Base-by-base conservation (phyloP, 1,140 invertebrate genomes). In the Lysiphlebus fabarum region DNA sequence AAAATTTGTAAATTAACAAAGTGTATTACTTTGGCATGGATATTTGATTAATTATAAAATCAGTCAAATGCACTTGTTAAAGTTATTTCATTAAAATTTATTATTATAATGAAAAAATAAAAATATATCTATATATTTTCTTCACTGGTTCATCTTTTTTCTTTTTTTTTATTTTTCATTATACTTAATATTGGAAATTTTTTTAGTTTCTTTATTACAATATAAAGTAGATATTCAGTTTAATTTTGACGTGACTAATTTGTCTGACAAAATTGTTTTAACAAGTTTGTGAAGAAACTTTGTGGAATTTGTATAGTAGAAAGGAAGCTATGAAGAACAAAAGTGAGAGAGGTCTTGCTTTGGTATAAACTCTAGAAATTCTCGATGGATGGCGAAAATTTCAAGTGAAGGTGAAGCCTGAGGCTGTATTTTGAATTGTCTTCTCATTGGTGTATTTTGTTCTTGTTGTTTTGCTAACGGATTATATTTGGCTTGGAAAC, bases 401-500 rank as follows among this genome's bases (percentile, higher is more conserved):
- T 49, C 47, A 10, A 26, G 47, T 8, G 47, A 33, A 49, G 47
- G 26, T 49, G 33, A 33, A 33, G 8, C 47, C 47, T 49, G 26
- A 36, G 47, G 47, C 47, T 34, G 7, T 40, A 40, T 40, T 8
- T 40, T 40, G 7, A 8, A 11, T 11, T 40, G 7, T 8, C 7
- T 36, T 43, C 44, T 41, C 56, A 58, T 58, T 58, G 56, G 42
- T 58, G 40, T 50, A 26, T 58, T 47, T 58, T 58, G 43, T 59
- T 54, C 17, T 56, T 33, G 10, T 49, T 56, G 56, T 12, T 44
- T 34, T 53, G 36, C 49, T 50, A 14, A 36, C 34, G 42, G 44
- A 59, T 59, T 53, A 59, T 59, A 42, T 12, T 14, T 7, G 8
- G 40, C 36, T 11, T 47, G 11, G 51, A 54, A 54, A 54, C 42